Base-by-base conservation (phyloP, 1,140 invertebrate genomes). In the Stegodyphus mimosarum region DNA sequence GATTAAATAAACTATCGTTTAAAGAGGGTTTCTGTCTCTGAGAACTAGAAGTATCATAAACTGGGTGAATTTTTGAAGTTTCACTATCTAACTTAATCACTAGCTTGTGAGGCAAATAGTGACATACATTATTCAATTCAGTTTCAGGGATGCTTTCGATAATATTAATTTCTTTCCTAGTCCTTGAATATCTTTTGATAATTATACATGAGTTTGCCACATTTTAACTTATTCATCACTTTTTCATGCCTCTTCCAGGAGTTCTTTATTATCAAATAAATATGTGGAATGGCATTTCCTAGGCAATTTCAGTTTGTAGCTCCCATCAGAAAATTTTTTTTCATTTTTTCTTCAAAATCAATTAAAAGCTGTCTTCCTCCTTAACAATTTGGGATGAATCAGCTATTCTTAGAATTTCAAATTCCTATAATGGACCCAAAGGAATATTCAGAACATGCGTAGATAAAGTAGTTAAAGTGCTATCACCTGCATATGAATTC, bases 1-100 rank as follows among this genome's bases (percentile, higher is more conserved):
- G 83, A 88, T 86, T 86, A 4, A 74, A 11, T 10, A 88, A 74
- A 69, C 74, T 86, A 52, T 76, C 89, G 53, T 60, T 88, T 70
- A 63, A 88, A 70, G 49, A 80, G 7, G 0, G 85, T 87, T 80
- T 88, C 18, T 9, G 88, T 77, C 2, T 77, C 17, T 73, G 83
- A 13, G 63, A 88, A 87, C 0, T 66, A 7, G 87, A 89, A 52
- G 80, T 53, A n/a, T 64, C 69, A 5, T 72, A 81, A 48, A 81
- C 70, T 50, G 79, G 79, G 11, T 69, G 17, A 18, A 86, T 78
- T 78, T 55, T n/a, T 52, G 15, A 18, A 53, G 7, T 69, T 70
- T 67, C 0, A 18, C 69, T 63, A 49, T 33, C 9, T 11, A 17
- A 52, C 6, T 81, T 81, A 50, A 72, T 81, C 6, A 64, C 70